These are phyloP conservation scores for Anseranas semipalmata DNA, from an alignment of 2,113 vertebrate species.

Conservation along the genomic window DNA sequence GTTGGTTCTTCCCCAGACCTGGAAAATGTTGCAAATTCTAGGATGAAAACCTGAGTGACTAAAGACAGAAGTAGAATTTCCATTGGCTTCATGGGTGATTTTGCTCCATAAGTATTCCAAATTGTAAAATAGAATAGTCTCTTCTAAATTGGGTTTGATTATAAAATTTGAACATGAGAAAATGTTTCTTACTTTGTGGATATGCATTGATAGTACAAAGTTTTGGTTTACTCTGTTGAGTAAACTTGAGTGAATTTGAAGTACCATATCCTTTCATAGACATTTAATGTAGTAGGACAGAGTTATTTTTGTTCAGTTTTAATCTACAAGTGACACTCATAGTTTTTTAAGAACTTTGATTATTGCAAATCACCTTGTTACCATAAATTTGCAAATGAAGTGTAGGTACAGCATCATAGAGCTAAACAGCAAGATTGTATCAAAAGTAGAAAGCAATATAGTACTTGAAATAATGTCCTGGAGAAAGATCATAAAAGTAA, in stretches of 20 bases:
- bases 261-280: not conserved
- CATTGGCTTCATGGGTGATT: not conserved
- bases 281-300: not conserved
- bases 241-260: not conserved
- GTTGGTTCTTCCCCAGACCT: not conserved
- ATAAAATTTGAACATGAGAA: not conserved
- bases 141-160: not conserved
- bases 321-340: not conserved
- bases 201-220: accelerated
- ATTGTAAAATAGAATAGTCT: not conserved
- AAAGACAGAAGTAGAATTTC: not conserved
- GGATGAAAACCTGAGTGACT: not conserved
- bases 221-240: not conserved
- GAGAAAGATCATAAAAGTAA: not conserved
- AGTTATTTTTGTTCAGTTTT: not conserved
- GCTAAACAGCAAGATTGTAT: not conserved
- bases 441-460: not conserved
- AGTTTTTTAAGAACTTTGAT: not conserved
- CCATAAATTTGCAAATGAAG: not conserved
- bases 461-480: not conserved
- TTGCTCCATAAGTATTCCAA: not conserved
- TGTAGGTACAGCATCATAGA: not conserved
- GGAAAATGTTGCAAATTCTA: not conserved
- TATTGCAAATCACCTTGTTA: not conserved
- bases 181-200: not conserved